Evolutionary conservation across 2,113 vertebrate genomes (phyloP), one percentile per base, ranked within the genome.

Genomic region (Lanius ludovicianus): DNA sequence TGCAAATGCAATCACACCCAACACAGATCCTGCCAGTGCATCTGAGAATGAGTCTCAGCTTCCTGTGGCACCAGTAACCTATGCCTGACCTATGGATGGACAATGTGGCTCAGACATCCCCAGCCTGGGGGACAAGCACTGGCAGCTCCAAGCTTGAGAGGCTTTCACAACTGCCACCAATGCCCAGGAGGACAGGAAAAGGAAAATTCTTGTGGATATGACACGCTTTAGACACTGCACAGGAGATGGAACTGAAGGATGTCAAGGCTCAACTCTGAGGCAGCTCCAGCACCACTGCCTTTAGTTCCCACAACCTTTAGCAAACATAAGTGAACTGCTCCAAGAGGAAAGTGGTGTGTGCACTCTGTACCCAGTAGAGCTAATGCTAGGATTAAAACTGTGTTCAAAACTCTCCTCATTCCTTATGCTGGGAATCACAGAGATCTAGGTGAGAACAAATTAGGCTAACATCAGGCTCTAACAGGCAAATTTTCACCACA

Each of bases 51-150:
- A 75, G 33, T 83, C 68, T 75, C 74, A 60, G 33, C 42, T 79
- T 87, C 25, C 68, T 2, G 0, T 41, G 31, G n/a, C 2, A 0
- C 0, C 2, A 55, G 10, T 83, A 67, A 65, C 55, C 49, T 41
- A 10, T 1, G 0, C 37, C 39, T n/a, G 33, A 41, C 49, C 31
- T 42, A 57, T 0, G 0, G 87, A 18, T 13, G 55, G 35, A 64
- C 37, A 62, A 1, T 19, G 67, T 3, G 0, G 21, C 50, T 86
- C 22, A 9, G 56, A 23, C 21, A n/a, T 33, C 44, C 37, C 49
- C n/a, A 50, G n/a, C 60, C 57, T 19, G 9, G 41, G 37, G 50
- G 23, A 33, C 37, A 74, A 8, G 6, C 49, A n/a, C 14, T 75
- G 56, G n/a, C 81, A 92, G 57, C 59, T 85, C 59, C 52, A 71